Evolutionary conservation across 1,140 invertebrate genomes (phyloP).

Genomic region (Drosophila orosa): DNA sequence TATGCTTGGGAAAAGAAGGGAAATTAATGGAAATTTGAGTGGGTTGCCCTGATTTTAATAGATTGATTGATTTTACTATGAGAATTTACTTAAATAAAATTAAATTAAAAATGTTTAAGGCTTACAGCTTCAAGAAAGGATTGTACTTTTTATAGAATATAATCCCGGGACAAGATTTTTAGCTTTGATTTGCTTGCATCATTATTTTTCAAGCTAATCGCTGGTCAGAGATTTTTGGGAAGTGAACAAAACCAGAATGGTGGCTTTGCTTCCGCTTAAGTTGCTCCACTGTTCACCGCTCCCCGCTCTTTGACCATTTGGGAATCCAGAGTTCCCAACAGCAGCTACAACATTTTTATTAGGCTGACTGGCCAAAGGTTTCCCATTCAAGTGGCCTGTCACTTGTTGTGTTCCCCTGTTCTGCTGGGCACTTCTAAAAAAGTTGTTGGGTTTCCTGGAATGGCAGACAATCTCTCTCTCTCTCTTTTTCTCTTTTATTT

Average conservation of each 20-base stretch:
- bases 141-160: background rate
- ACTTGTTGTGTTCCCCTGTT: slow-evolving; percentile 50
- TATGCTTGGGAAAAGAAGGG: background rate
- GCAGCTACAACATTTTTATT: slow-evolving; percentile 61
- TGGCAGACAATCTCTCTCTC: slow-evolving; percentile 38
- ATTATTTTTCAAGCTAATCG: slow-evolving; percentile 51
- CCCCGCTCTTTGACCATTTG: slow-evolving; percentile 6
- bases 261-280: slow-evolving; percentile 43
- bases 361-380: slow-evolving; percentile 60
- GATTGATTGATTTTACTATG: background rate
- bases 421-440: slow-evolving; percentile 73
- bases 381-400: slow-evolving; percentile 58
- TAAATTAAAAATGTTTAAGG: too few species aligned
- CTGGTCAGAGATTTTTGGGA: slow-evolving; percentile 38
- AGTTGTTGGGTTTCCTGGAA: slow-evolving; percentile 73
- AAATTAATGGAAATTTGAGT: background rate
- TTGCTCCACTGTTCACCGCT: slow-evolving; percentile 8
- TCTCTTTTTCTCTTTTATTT: slow-evolving; percentile 36
- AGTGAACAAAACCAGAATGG: slow-evolving; percentile 39
- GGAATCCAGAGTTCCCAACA: slow-evolving; percentile 28
- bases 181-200: slow-evolving; percentile 40
- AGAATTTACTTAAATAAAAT: too few species aligned
- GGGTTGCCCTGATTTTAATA: background rate
- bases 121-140: too few species aligned
- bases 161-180: slow-evolving; percentile 1